Conservation (phyloP, 2,888 invertebrate genomes). For the Trichopoda pennipes region DNA sequence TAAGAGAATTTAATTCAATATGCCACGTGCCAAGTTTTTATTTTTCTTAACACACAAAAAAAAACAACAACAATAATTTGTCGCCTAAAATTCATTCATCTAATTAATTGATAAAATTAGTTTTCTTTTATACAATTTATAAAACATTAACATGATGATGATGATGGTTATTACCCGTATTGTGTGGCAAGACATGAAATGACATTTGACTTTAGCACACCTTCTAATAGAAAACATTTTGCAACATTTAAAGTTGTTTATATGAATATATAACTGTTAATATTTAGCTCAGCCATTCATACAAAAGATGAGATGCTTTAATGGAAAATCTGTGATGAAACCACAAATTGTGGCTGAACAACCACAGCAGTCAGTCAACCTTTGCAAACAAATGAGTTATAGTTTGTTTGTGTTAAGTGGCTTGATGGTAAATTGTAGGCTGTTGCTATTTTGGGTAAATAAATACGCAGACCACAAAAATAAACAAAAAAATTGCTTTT, state of each 20-base stretch:
- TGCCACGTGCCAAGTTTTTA: no score
- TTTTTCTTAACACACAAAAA: no score
- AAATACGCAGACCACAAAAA: no score
- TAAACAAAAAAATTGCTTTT: no score
- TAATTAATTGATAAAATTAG: conserved; percentile 50
- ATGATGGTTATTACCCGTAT: conserved; percentile 4
- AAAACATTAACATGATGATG: background rate
- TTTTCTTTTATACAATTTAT: conserved; percentile 42
- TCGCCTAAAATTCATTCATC: conserved; percentile 27
- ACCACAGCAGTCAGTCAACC: conserved; percentile 48
- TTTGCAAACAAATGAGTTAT: conserved; percentile 30
- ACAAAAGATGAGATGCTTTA: conserved; percentile 31
- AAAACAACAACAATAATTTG: no score
- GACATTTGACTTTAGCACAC: conserved; percentile 19
- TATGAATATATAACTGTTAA: background rate
- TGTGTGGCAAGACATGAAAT: background rate
- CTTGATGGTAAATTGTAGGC: background rate
- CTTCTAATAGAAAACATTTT: background rate
- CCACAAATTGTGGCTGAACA: conserved; percentile 48
- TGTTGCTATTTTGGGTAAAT: no score
- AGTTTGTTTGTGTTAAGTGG: conserved; percentile 2
- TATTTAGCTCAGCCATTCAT: conserved; percentile 24
- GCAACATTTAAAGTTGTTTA: conserved; percentile 4
- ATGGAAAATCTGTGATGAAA: conserved; percentile 40
- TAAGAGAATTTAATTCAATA: no score